Evolutionary conservation across 2,797 vertebrate genomes (phyloP).

Genomic region (Chloroceryle inda): DNA sequence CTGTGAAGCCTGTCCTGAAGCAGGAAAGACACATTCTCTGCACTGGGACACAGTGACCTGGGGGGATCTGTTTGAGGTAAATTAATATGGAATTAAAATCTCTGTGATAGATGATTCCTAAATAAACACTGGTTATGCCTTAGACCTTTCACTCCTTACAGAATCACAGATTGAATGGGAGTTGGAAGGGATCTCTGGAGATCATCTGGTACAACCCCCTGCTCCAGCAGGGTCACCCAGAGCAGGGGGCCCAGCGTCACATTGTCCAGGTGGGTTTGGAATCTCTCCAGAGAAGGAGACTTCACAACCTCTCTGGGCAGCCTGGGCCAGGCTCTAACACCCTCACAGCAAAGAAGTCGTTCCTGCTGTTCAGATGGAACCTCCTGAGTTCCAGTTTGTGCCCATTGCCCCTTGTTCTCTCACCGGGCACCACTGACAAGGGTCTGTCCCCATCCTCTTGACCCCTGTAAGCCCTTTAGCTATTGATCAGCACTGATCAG

Average conservation of each 20-base stretch:
- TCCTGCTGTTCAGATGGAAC: neutral
- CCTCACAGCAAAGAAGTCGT: no score
- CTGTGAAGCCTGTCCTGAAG: neutral
- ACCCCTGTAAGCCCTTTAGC: no score
- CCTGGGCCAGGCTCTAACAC: no score
- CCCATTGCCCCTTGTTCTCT: neutral
- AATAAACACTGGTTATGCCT: neutral
- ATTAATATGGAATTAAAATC: neutral
- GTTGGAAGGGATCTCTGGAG: no score
- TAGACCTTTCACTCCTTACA: neutral
- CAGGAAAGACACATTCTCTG: neutral
- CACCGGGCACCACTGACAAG: neutral
- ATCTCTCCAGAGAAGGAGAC: no score
- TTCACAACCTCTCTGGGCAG: no score
- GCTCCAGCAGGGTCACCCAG: no score
- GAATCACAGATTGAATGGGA: no score
- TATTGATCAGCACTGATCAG: no score
- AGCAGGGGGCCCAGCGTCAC: no score
- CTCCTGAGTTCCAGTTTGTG: neutral
- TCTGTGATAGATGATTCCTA: neutral
- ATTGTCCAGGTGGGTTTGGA: no score
- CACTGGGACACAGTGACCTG: neutral
- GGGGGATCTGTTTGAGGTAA: neutral
- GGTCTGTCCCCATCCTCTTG: neutral
- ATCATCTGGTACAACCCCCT: no score